These are phyloP conservation scores for Sphyrna mokarran DNA, from an alignment of 2,113 vertebrate genomes.

Conservation along the genomic window DNA sequence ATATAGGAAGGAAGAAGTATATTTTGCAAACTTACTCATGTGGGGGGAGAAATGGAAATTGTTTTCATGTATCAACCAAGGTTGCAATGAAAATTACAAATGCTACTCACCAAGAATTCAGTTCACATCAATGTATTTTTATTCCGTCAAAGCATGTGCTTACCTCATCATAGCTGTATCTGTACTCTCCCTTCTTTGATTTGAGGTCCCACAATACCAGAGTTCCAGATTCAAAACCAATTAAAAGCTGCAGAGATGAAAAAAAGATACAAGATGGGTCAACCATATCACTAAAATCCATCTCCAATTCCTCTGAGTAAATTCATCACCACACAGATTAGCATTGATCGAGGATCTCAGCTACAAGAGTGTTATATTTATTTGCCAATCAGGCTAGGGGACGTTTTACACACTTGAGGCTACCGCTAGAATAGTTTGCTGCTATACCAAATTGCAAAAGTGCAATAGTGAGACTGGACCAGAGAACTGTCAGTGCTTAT, in stretches of 20 bases:
- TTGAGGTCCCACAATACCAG: constrained; percentile 97
- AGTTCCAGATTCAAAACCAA: constrained; percentile 95
- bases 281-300: neutral
- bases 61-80: neutral
- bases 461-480: neutral
- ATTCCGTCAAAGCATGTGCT: constrained; percentile 39
- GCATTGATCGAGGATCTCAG: neutral
- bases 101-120: neutral
- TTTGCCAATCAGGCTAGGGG: neutral
- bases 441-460: neutral
- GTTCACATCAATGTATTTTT: neutral
- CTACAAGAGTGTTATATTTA: neutral
- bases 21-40: neutral
- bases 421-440: neutral
- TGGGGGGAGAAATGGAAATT: neutral
- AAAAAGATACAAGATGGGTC: constrained; percentile 17
- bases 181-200: constrained; percentile 96
- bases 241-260: constrained; percentile 78
- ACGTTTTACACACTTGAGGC: neutral
- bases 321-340: neutral
- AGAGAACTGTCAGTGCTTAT: neutral
- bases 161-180: constrained; percentile 98
- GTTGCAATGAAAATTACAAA: neutral
- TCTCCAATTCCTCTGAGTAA: neutral
- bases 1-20: neutral